These are phyloP conservation scores for Herminia tarsipennalis DNA, from an alignment of 2,888 invertebrate genomes.

Conservation along the genomic window DNA sequence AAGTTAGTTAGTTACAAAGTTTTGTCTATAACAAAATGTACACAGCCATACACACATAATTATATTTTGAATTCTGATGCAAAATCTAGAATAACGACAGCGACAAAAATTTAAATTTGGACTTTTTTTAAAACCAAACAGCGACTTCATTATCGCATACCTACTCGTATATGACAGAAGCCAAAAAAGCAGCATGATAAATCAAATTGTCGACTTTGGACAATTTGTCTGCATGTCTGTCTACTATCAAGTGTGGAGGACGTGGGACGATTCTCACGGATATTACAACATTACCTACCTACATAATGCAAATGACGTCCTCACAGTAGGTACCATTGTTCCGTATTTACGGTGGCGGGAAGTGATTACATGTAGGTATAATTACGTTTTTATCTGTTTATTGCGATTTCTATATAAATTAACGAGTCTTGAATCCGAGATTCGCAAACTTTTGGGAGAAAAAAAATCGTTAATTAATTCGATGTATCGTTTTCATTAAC, in stretches of 20 bases:
- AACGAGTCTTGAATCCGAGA: constrained; percentile 17
- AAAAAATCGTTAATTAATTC: constrained; percentile 16
- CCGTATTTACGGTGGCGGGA: constrained; percentile 31
- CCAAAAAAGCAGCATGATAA: too few species aligned
- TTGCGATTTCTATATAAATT: constrained; percentile 28
- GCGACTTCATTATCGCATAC: not conserved
- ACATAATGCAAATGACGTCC: constrained; percentile 55
- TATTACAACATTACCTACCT: constrained; percentile 51
- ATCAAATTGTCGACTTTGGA: constrained; percentile 33
- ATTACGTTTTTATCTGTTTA: constrained; percentile 38
- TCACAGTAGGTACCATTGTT: constrained; percentile 37
- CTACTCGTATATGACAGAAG: too few species aligned
- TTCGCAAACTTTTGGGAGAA: constrained; percentile 6
- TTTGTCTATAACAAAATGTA: too few species aligned
- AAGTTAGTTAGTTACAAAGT: too few species aligned
- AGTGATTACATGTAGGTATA: constrained; percentile 36
- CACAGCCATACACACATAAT: too few species aligned
- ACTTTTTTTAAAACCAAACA: not conserved
- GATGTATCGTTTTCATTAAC: constrained; percentile 10
- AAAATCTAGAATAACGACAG: too few species aligned
- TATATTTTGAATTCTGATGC: too few species aligned
- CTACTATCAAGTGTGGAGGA: constrained; percentile 44
- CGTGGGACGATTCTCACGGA: constrained; percentile 76
- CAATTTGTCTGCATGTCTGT: constrained; percentile 45
- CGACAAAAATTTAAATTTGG: not conserved